Evolutionary conservation across 1,140 invertebrate genomes (phyloP).

Genomic region (Amyelois transitella): DNA sequence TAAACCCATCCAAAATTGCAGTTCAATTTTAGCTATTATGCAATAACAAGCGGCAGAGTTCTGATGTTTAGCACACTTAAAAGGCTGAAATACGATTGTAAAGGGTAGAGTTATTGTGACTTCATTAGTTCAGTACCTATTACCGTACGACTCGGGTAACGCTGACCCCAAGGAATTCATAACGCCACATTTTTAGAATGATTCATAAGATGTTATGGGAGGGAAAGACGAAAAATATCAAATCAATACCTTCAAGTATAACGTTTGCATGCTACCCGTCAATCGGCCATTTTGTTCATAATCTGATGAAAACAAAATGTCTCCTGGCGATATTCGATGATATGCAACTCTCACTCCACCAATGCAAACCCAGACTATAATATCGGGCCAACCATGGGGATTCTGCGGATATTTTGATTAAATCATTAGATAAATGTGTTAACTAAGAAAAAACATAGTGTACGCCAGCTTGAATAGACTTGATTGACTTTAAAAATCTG

Average conservation of each 20-base stretch:
- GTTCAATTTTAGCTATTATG: conserved; percentile 42
- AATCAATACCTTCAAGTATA: conserved; percentile 40
- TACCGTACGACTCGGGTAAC: too few relatives aligned
- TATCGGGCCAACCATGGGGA: conserved; percentile 46
- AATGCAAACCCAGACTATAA: conserved; percentile 48
- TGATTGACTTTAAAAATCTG: too few relatives aligned
- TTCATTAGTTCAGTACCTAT: too few relatives aligned
- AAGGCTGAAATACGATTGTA: conserved; percentile 33
- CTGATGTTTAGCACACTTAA: conserved; percentile 47
- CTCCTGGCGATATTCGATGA: conserved; percentile 31
- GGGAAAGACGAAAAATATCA: conserved; percentile 1
- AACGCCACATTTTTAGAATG: too few relatives aligned
- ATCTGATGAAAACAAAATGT: conserved; percentile 39
- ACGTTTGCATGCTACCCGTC: conserved; percentile 43
- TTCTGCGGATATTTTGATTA: conserved; percentile 19
- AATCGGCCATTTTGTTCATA: conserved; percentile 37
- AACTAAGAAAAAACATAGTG: too few relatives aligned
- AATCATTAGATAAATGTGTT: too few relatives aligned
- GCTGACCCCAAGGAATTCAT: too few relatives aligned
- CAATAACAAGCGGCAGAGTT: conserved; percentile 37
- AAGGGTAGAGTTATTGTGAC: too few relatives aligned
- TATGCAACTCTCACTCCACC: conserved; percentile 45
- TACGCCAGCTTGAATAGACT: too few relatives aligned
- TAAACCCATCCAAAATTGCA: conserved; percentile 49
- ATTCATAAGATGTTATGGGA: too few relatives aligned